Percentiles rank a stretch among this genome's conserved stretches.
Evolutionary conservation across 2,888 invertebrate species (phyloP).

Genomic region (Candidula unifasciata): DNA sequence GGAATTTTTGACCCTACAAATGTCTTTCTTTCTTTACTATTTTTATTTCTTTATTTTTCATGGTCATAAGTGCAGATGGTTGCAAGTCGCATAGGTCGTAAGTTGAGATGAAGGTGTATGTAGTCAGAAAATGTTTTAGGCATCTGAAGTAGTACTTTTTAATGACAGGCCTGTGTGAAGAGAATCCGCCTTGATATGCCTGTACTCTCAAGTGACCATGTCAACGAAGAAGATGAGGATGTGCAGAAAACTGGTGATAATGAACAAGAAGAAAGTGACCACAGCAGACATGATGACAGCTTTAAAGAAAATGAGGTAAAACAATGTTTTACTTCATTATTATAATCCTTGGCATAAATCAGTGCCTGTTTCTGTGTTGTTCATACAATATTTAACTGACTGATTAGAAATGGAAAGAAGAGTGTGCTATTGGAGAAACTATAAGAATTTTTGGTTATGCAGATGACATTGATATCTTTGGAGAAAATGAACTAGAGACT

Average conservation of each 20-base stretch:
- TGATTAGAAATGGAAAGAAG: too few species aligned
- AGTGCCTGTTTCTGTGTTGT: not conserved
- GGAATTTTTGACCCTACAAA: too few species aligned
- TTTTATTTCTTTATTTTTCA: too few species aligned
- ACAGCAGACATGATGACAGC: conserved; percentile 3
- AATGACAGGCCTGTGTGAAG: conserved; percentile 72
- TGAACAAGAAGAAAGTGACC: conserved; percentile 48
- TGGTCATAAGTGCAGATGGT: too few species aligned
- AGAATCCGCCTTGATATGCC: conserved; percentile 76
- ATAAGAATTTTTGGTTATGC: too few species aligned
- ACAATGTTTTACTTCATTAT: not conserved
- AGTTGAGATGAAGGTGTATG: too few species aligned
- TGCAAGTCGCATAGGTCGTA: too few species aligned
- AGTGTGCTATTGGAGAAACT: too few species aligned
- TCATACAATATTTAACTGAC: not conserved
- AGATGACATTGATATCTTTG: too few species aligned
- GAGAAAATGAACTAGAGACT: too few species aligned
- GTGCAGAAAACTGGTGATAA: conserved; percentile 66
- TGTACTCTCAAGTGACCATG: conserved; percentile 67
- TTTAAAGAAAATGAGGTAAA: conserved; percentile 2
- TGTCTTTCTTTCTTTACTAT: too few species aligned
- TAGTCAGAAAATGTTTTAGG: not conserved
- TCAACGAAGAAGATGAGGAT: conserved; percentile 55
- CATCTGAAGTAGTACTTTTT: not conserved
- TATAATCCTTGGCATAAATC: not conserved